A percentile compares a stretch with the other conserved stretches of the same genome.
These are phyloP conservation scores for Nephrotoma appendiculata DNA, from an alignment of 2,888 invertebrate genomes.

Conservation along the genomic window DNA sequence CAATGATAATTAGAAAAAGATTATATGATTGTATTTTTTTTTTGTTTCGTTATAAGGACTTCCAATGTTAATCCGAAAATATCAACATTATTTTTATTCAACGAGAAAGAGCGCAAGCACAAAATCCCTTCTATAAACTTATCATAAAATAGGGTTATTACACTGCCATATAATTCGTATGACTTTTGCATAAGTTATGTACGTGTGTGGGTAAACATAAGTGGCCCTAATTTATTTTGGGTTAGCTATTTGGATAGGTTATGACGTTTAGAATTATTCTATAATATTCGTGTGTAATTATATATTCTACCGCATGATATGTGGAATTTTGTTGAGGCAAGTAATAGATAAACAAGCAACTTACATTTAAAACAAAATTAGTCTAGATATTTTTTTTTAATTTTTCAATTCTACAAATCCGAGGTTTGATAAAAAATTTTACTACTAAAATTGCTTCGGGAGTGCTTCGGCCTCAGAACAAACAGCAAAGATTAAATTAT, in stretches of 20 bases:
- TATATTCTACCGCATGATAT: no score
- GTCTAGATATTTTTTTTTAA: no score
- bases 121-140: neutral
- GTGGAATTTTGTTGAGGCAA: no score
- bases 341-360: no score
- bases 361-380: no score
- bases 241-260: neutral
- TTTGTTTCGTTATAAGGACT: neutral
- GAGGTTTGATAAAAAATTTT: no score
- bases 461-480: no score
- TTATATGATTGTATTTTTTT: neutral
- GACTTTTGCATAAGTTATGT: neutral
- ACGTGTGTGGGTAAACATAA: neutral
- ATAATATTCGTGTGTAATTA: neutral
- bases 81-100: neutral
- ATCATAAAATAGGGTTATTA: neutral
- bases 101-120: neutral
- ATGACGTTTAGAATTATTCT: neutral
- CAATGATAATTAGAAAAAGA: neutral
- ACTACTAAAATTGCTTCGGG: no score
- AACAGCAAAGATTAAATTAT: no score
- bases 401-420: no score
- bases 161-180: neutral
- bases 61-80: neutral
- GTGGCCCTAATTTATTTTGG: neutral